Base-by-base conservation (phyloP, 2,888 invertebrate species). In the Ormyrus thymus region DNA sequence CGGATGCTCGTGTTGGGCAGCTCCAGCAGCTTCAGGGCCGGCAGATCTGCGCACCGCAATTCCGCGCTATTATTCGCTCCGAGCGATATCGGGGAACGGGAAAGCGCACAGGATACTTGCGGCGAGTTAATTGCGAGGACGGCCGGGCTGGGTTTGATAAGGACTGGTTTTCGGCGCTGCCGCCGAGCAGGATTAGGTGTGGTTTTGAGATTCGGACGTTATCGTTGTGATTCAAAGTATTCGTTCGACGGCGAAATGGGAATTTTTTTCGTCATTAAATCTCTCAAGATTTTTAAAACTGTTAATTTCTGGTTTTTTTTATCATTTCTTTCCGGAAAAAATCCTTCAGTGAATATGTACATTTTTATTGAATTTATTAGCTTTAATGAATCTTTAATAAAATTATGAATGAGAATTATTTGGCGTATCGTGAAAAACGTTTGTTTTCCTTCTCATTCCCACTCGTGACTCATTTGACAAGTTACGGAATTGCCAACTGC, bases 1-100 rank as follows among this genome's bases (percentile, higher is more conserved):
- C 55, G 13, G 29, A 80, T 59, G 7, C 61, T 50, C 6, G 76
- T 71, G 13, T 70, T 74, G 9, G 74, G 15, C 3, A 80, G 61
- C 29, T 78, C 74, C 0, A 80, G 55, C 6, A 56, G 61, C 10
- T 53, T 53, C 10, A 80, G 10, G 94, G 94, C 2, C 92, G 92
- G 78, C 92, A 91, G 83, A 1, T 74, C 80, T 80, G 53, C 43
- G 55, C n/a, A 66, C 15, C 46, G 7, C 1, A 45, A 7, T 53
- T 68, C 1, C 10, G 10, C 15, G 46, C 3, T 29, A 53, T 56
- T 62, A 10, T 46, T 51, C 8, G 46, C 10, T n/a, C 3, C 8
- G 13, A 29, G 65, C 62, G 7, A 4, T 7, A 8, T 15, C 11
- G 43, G 9, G 29, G 59, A 48, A 11, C 29, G 65, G 7, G 10